Base-by-base conservation (phyloP, 1,140 invertebrate genomes). In the Hypsibius dujardini region DNA sequence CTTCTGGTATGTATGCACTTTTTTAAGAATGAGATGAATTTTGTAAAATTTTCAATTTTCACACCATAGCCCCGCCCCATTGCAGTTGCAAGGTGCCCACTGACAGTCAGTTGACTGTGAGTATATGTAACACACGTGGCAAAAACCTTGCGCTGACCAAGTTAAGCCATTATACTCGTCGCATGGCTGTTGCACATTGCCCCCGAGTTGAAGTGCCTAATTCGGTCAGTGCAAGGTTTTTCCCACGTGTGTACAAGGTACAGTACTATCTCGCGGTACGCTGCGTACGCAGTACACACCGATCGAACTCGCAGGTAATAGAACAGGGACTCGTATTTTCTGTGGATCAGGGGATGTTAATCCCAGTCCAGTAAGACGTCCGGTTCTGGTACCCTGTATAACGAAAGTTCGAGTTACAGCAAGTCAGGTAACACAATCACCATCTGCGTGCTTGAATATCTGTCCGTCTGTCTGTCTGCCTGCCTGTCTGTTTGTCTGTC, bases 291-390 rank as follows among this genome's bases (percentile, higher is more conserved):
- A 56, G n/a, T 7, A 56, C 7, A 56, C 7, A 56, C 50, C 7
- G 7, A 7, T n/a, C 7, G 50, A 56, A n/a, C 7, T 7, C 50
- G n/a, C 7, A 56, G n/a, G 7, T 56, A 7, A 56, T 56, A 56
- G n/a, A 7, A n/a, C 7, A 56, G 50, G 7, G 50, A 7, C 7
- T 7, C 7, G 50, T 56, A 56, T n/a, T n/a, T 56, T 56, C 7
- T 7, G 50, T 7, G n/a, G n/a, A 56, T 7, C 7, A 56, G n/a
- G n/a, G 7, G 7, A 56, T 56, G 50, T 56, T 56, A 56, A n/a
- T 56, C 50, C 50, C 50, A 56, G n/a, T 56, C 50, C 50, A 56
- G 50, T 56, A 56, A 56, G 50, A 56, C 50, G n/a, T 56, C 50
- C 50, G 50, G 50, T 56, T 56, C 50, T n/a, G 50, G 50, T n/a